phyloP scores from a whole-genome alignment of 2,113 vertebrate species.

The Odobenus rosmarus region DNA sequence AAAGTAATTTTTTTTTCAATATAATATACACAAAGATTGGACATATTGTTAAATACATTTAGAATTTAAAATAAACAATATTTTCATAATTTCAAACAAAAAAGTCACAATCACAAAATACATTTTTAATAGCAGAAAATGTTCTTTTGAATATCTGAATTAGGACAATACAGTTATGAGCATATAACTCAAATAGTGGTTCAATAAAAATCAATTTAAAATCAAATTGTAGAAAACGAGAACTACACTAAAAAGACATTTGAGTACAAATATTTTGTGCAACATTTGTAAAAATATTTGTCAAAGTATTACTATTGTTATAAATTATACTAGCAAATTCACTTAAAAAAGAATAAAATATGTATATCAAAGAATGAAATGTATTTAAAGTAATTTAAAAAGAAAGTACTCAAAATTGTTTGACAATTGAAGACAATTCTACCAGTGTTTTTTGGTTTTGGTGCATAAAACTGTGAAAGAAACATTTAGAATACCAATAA shows the following conservation, averaged over 20 bases:
- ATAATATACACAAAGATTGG: conserved; percentile 7
- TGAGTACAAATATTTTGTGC: neutral
- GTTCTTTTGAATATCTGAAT: conserved; percentile 1
- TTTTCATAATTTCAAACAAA: conserved; percentile 49
- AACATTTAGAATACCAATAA: neutral
- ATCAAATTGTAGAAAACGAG: neutral
- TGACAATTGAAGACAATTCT: neutral
- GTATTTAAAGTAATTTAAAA: conserved; percentile 16
- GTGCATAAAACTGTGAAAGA: neutral
- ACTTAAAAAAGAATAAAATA: conserved; percentile 1
- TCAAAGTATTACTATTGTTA: conserved; percentile 4
- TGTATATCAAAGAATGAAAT: neutral
- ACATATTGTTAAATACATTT: conserved; percentile 23
- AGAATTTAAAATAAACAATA: conserved; percentile 48
- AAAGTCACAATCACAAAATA: neutral
- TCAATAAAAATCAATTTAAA: conserved; percentile 5
- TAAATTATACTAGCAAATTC: neutral
- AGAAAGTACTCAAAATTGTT: conserved; percentile 11
- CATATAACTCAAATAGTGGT: neutral
- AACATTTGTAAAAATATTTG: neutral
- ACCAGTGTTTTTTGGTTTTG: neutral
- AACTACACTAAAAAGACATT: neutral
- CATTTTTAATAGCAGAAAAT: conserved; percentile 16
- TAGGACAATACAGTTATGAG: neutral
- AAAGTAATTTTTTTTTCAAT: conserved; percentile 36